Conservation (phyloP, 2,888 invertebrate genomes). For the Lymantria dispar region DNA sequence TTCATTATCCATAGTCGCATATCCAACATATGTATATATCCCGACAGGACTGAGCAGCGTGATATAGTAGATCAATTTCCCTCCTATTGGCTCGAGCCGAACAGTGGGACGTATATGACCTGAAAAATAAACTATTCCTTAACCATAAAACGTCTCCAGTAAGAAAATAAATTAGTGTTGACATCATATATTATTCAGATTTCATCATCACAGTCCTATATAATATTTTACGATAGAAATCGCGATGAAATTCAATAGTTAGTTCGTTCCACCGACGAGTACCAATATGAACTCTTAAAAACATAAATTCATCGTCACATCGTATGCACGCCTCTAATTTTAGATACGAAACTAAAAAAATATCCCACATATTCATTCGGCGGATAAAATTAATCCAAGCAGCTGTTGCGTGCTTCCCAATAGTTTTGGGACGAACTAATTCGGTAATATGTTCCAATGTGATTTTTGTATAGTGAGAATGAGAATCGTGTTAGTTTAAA, state of each 20-base stretch:
- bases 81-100: too few relatives aligned
- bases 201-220: too few relatives aligned
- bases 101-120: too few relatives aligned
- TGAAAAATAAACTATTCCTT: too few relatives aligned
- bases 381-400: slow-evolving; percentile 60
- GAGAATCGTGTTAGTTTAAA: not conserved
- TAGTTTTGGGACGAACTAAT: slow-evolving; percentile 28
- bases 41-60: too few relatives aligned
- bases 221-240: too few relatives aligned
- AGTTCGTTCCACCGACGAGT: not conserved
- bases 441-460: slow-evolving; percentile 16
- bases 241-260: not conserved
- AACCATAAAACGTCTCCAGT: too few relatives aligned
- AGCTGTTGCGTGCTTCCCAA: slow-evolving; percentile 52
- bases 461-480: slow-evolving; percentile 11
- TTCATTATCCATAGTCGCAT: too few relatives aligned
- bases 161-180: too few relatives aligned
- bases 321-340: slow-evolving; percentile 45
- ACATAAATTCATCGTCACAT: slow-evolving; percentile 31
- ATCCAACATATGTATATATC: too few relatives aligned
- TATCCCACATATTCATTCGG: slow-evolving; percentile 46
- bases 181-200: too few relatives aligned
- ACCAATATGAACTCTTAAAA: slow-evolving; percentile 14
- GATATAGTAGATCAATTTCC: too few relatives aligned
- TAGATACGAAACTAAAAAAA: slow-evolving; percentile 39